Base-by-base conservation (phyloP, 2,113 vertebrate genomes). In the Panurus biarmicus region DNA sequence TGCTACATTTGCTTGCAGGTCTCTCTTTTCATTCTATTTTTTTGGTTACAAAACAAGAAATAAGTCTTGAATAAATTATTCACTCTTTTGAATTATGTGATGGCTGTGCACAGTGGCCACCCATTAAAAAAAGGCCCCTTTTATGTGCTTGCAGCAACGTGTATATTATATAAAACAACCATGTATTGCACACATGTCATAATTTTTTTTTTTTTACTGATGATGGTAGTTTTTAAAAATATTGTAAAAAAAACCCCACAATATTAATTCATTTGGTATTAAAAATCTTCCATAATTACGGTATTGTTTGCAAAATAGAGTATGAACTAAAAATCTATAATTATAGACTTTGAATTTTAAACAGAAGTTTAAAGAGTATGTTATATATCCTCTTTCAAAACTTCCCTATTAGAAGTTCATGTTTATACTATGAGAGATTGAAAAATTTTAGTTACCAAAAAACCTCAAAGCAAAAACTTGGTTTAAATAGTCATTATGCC, bases 71-170 rank as follows among this genome's bases (percentile, higher is more conserved):
- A 4, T 53, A 78, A 53, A 19, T 69, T 53, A 57, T 85, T 78
- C 12, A 72, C 3, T 5, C 5, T 71, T 92, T 67, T 20, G 20
- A 82, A 11, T 87, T 93, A 60, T 24, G 14, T 19, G n/a, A 21
- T 58, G 25, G 29, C 25, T 76, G 23, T 31, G 28, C 19, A 64
- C 40, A 40, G 23, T 38, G 26, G 14, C 17, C n/a, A 75, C 57
- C 17, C 56, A 74, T 51, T 92, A 74, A 77, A 84, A 7, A 84
- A 77, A 83, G 31, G 44, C 5, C 5, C 40, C 14, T 76, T 76
- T 76, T 57, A 84, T 74, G 16, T 2, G 3, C 19, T 67, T 78
- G 33, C 0, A 0, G 44, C 14, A 69, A 66, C 5, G 36, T 0
- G 0, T 54, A 21, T 18, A 13, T 2, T 51, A 10, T 33, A 24